These are phyloP conservation scores for Hymenochirus boettgeri DNA, from an alignment of 2,113 vertebrate genomes.

Conservation along the genomic window DNA sequence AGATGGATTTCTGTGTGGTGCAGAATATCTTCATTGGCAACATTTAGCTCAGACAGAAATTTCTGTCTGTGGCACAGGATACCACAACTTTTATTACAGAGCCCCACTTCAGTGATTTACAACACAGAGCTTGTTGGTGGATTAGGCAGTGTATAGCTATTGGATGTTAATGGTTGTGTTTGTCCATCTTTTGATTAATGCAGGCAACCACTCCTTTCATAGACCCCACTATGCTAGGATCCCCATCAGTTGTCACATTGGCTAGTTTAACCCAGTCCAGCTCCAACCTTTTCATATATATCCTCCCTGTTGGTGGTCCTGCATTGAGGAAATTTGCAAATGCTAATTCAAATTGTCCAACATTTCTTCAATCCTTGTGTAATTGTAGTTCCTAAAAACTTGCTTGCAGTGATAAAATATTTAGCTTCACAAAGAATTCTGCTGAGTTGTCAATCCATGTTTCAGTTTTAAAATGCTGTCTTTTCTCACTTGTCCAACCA, in stretches of 20 bases:
- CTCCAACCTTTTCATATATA: background rate
- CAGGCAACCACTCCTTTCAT: background rate
- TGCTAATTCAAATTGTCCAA: conserved; percentile 3
- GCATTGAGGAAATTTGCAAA: background rate
- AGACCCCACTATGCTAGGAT: background rate
- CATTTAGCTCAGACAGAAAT: conserved; percentile 18
- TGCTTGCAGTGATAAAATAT: background rate
- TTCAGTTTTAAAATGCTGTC: background rate
- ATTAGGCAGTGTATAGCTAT: conserved; percentile 2
- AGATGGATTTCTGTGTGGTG: conserved; percentile 35
- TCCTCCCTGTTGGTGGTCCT: background rate
- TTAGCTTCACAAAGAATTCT: background rate
- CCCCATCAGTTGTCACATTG: background rate
- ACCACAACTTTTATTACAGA: conserved; percentile 41
- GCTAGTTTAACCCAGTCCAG: background rate
- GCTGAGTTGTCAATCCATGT: background rate
- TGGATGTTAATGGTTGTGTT: background rate
- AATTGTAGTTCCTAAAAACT: conserved; percentile 2
- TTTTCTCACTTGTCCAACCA: background rate
- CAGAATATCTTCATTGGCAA: conserved; percentile 37
- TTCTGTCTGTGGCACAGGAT: conserved; percentile 27
- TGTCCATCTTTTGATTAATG: background rate
- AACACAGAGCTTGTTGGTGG: conserved; percentile 2
- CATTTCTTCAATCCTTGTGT: conserved; percentile 4
- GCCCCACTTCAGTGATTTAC: conserved; percentile 36